Percentiles rank a stretch among this genome's conserved stretches.
Conservation (phyloP, 2,797 vertebrate genomes). For the Pipistrellus nathusii region DNA sequence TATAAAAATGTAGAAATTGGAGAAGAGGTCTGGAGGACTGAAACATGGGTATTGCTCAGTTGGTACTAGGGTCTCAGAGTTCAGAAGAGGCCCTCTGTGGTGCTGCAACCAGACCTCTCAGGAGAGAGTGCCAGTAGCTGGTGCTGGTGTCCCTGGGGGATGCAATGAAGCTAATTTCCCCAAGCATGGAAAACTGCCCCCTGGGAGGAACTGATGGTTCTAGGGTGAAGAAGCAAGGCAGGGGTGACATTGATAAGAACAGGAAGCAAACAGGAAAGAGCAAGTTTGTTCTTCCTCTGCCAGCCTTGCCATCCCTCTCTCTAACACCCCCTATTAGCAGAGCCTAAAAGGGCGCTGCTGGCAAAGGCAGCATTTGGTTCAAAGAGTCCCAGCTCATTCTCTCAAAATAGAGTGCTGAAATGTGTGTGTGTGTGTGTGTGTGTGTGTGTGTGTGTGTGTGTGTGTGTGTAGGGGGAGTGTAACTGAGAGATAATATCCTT, state of each 20-base stretch:
- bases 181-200: neutral
- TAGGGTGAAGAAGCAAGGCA: neutral
- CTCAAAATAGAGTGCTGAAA: neutral
- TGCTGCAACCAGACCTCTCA: neutral
- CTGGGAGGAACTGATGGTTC: neutral
- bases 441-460: neutral
- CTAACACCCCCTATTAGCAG: neutral
- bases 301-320: neutral
- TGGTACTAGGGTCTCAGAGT: neutral
- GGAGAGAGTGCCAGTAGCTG: neutral
- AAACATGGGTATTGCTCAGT: neutral
- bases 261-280: neutral
- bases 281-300: neutral
- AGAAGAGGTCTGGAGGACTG: neutral
- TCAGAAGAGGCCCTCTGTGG: neutral
- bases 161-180: neutral
- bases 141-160: neutral
- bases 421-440: neutral
- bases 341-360: neutral
- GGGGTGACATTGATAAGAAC: neutral
- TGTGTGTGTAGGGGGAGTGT: neutral
- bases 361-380: slow-evolving; percentile 13
- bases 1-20: slow-evolving; percentile 7
- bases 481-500: neutral
- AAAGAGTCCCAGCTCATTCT: neutral